A percentile compares a stretch with the other conserved stretches of the same genome.
Evolutionary conservation across 2,113 vertebrate species (phyloP).

Genomic region (Acrocephalus arundinaceus): DNA sequence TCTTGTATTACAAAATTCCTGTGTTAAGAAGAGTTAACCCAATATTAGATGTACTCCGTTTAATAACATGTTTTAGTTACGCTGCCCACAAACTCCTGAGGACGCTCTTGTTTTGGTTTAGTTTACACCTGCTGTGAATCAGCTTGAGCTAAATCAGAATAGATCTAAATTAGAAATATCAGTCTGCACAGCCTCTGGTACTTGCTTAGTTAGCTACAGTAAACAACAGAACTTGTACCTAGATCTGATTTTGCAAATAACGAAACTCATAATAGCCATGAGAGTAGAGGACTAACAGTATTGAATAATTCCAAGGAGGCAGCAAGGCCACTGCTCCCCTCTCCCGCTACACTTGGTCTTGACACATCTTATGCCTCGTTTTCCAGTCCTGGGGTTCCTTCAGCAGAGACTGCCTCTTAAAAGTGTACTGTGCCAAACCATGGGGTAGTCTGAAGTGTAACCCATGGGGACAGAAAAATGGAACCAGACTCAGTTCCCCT

Average conservation of each 20-base stretch:
- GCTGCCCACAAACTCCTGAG: not conserved
- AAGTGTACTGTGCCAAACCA: conserved; percentile 54
- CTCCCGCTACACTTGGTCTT: not conserved
- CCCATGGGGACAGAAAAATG: not conserved
- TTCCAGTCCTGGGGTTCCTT: conserved; percentile 22
- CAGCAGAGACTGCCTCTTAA: conserved; percentile 52
- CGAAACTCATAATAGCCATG: not conserved
- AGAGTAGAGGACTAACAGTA: not conserved
- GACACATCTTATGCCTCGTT: not conserved
- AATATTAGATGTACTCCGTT: not conserved
- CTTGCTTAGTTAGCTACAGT: conserved; percentile 6
- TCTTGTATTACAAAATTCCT: not conserved
- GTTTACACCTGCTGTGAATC: conserved; percentile 23
- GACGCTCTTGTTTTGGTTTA: not conserved
- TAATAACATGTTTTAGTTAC: not conserved
- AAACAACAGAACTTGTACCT: not conserved
- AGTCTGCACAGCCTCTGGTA: not conserved
- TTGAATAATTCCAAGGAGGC: not conserved
- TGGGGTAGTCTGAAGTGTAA: not conserved
- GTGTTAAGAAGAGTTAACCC: not conserved
- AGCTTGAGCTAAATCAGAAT: conserved; percentile 6
- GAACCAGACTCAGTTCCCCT: conserved; percentile 10
- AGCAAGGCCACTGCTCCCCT: not conserved
- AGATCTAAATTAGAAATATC: not conserved
- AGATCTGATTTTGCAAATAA: not conserved